phyloP scores from a whole-genome alignment of 2,113 vertebrate genomes.

The Raja brachyura region DNA sequence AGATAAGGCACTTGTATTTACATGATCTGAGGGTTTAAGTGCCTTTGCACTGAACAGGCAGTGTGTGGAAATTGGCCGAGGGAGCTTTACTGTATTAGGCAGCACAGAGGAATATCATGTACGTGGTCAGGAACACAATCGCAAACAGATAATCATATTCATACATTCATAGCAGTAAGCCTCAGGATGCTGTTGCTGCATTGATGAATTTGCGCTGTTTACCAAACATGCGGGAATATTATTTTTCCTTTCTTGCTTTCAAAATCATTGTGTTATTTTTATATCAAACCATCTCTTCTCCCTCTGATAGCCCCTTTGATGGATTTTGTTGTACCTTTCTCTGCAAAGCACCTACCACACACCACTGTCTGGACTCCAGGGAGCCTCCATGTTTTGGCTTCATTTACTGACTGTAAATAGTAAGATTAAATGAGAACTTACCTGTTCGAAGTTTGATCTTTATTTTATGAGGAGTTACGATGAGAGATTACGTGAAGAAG shows the following conservation, averaged over 20 bases:
- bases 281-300: not conserved
- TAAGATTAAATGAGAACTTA: too few species aligned
- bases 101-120: not conserved
- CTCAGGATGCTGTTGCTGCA: not conserved
- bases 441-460: too few species aligned
- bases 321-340: not conserved
- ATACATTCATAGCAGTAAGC: not conserved
- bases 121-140: not conserved
- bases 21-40: not conserved
- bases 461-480: too few species aligned
- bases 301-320: not conserved
- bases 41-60: not conserved
- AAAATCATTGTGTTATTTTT: not conserved
- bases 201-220: not conserved
- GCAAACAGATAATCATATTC: not conserved
- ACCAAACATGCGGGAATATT: not conserved
- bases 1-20: not conserved
- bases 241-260: not conserved
- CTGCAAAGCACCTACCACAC: not conserved
- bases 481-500: too few species aligned
- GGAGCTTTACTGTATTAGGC: not conserved
- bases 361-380: not conserved
- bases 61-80: not conserved
- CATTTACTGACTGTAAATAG: not conserved
- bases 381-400: not conserved